Evolutionary conservation across 2,113 vertebrate species (phyloP), one percentile per base, ranked within the genome.

Genomic region (Tyrannus savana): DNA sequence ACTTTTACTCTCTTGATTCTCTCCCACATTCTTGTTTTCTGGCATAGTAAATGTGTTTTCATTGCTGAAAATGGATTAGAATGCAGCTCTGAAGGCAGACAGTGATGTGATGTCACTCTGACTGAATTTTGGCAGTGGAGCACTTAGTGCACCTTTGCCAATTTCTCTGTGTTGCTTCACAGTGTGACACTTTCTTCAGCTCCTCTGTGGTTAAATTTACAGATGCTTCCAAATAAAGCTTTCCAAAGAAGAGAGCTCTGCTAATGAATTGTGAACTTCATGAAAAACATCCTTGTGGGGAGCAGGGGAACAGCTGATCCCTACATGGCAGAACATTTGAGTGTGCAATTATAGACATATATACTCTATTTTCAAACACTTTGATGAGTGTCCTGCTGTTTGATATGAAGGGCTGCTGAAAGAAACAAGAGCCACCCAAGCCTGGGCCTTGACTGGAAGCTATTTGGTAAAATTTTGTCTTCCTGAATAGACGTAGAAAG

Each of bases 81-180:
- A 69, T 53, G 50, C 18, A 22, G 8, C 8, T 87, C 76, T 89
- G 76, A 86, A 86, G 59, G 42, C 47, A 93, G 37, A 83, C 86
- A 81, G 28, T 42, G 44, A 59, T 64, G 76, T 89, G 87, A 87
- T 0, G 0, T 66, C 4, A 9, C 5, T 11, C 63, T 76, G 87
- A 91, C 24, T 75, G 35, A 27, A 67, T 71, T 89, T 96, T 95
- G 93, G 91, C 94, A 90, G n/a, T 17, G 66, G 56, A 85, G 10
- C 12, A 21, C 42, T 83, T 28, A 39, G n/a, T 37, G 19, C 0
- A 0, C 80, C 55, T 47, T 59, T 93, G 84, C 67, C 84, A 91
- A 14, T 88, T 90, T 90, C 46, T 93, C 63, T 42, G 41, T 73
- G 30, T 86, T 13, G 2, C 55, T 95, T 89, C 12, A 7, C 68